phyloP scores from a whole-genome alignment of 2,113 vertebrate species.

The Pterocles gutturalis region DNA sequence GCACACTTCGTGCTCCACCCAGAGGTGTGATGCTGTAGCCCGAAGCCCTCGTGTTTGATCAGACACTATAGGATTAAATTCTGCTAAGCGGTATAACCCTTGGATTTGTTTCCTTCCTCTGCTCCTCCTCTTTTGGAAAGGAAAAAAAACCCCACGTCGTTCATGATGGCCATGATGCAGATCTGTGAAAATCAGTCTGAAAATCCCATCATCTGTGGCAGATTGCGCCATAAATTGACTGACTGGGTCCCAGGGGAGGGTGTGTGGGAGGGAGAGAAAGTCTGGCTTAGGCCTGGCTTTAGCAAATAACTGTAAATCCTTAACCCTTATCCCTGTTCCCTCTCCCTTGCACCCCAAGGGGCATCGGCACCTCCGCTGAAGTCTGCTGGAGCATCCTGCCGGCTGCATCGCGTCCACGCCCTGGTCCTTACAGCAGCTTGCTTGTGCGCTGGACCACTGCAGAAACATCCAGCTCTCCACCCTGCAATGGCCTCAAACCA shows the following conservation, averaged over 20 bases:
- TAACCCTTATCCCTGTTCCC: neutral
- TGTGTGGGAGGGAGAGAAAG: neutral
- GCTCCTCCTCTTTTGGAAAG: neutral
- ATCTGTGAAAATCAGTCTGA: slow-evolving; percentile 20
- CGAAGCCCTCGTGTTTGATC: rapidly evolving
- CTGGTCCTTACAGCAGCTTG: rapidly evolving
- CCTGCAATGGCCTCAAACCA: rapidly evolving
- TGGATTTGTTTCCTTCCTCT: neutral
- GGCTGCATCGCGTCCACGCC: rapidly evolving
- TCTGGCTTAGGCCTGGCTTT: neutral
- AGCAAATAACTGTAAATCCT: neutral
- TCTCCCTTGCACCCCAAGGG: neutral
- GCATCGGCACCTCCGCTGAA: neutral
- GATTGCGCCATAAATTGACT: neutral
- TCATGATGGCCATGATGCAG: neutral
- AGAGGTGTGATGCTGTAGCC: neutral
- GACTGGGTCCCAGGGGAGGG: neutral
- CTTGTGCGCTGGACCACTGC: rapidly evolving
- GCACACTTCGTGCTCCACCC: rapidly evolving
- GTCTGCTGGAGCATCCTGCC: neutral
- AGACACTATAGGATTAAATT: neutral
- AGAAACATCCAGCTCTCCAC: neutral
- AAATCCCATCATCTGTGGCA: neutral
- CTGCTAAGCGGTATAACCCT: neutral
- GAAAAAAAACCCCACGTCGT: neutral